phyloP scores from a whole-genome alignment of 2,113 vertebrate species.

The Calonectris borealis region DNA sequence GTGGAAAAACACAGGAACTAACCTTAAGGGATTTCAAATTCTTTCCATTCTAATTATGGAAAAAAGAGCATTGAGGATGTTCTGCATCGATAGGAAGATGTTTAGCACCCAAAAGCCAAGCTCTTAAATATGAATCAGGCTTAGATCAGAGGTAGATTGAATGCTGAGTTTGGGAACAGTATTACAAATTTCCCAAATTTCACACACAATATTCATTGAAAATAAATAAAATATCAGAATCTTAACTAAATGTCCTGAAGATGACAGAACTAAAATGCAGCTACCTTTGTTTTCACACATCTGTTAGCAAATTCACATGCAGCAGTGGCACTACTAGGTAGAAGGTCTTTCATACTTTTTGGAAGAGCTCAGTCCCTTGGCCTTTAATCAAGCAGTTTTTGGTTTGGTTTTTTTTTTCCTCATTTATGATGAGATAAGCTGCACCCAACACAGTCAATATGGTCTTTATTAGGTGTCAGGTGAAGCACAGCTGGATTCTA shows the following conservation, averaged over 20 bases:
- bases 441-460: not conserved
- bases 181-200: not conserved
- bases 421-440: not conserved
- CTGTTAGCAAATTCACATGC: not conserved
- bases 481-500: not conserved
- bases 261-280: not conserved
- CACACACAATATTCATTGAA: not conserved
- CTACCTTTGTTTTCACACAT: not conserved
- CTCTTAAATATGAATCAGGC: not conserved
- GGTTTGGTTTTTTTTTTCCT: not conserved
- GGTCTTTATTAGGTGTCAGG: not conserved
- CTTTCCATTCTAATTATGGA: not conserved
- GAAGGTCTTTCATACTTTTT: not conserved
- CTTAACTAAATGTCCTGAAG: not conserved
- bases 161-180: not conserved
- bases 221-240: not conserved
- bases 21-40: not conserved
- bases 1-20: not conserved
- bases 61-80: not conserved
- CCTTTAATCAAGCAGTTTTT: not conserved
- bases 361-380: not conserved
- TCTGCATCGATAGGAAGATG: not conserved
- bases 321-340: not conserved
- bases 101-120: not conserved
- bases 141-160: not conserved